Conservation (phyloP, 2,888 invertebrate genomes). For the Gnatocerus cornutus region DNA sequence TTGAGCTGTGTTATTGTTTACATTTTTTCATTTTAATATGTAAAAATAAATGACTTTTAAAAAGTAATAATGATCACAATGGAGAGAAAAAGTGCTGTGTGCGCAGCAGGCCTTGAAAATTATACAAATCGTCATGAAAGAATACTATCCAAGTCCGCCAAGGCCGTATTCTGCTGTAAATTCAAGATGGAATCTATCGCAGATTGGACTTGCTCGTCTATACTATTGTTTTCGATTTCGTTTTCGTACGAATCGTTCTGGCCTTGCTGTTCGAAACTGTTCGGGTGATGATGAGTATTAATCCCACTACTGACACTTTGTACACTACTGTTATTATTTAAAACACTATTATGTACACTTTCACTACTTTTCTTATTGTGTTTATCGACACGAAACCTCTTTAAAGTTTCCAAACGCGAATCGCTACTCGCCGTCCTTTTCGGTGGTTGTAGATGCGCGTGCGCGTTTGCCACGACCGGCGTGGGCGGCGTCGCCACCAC, state of each 20-base stretch:
- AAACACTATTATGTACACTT: slow-evolving; percentile 53
- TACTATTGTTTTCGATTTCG: slow-evolving; percentile 74
- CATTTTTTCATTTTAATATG: slow-evolving; percentile 17
- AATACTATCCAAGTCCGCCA: slow-evolving; percentile 68
- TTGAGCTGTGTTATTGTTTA: slow-evolving; percentile 33
- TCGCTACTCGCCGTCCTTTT: slow-evolving; percentile 67
- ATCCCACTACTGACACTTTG: slow-evolving; percentile 57
- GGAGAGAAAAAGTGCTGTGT: slow-evolving; percentile 38
- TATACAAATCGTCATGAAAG: slow-evolving; percentile 70
- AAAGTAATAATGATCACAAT: slow-evolving; percentile 45
- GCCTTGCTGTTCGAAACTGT: slow-evolving; percentile 38
- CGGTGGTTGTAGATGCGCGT: slow-evolving; percentile 50
- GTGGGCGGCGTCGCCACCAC: slow-evolving; percentile 10
- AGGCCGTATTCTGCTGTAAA: slow-evolving; percentile 73
- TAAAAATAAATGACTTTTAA: slow-evolving; percentile 46
- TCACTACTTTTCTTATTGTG: slow-evolving; percentile 62
- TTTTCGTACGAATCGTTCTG: slow-evolving; percentile 53
- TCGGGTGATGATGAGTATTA: slow-evolving; percentile 44
- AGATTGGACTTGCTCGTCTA: slow-evolving; percentile 85
- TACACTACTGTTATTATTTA: slow-evolving; percentile 56
- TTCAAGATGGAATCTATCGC: slow-evolving; percentile 87
- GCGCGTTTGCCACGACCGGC: slow-evolving; percentile 23
- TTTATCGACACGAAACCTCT: slow-evolving; percentile 70
- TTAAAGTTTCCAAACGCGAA: slow-evolving; percentile 68
- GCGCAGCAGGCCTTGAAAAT: slow-evolving; percentile 23